Evolutionary conservation across 2,113 vertebrate genomes (phyloP).

Genomic region (Cygnus atratus): DNA sequence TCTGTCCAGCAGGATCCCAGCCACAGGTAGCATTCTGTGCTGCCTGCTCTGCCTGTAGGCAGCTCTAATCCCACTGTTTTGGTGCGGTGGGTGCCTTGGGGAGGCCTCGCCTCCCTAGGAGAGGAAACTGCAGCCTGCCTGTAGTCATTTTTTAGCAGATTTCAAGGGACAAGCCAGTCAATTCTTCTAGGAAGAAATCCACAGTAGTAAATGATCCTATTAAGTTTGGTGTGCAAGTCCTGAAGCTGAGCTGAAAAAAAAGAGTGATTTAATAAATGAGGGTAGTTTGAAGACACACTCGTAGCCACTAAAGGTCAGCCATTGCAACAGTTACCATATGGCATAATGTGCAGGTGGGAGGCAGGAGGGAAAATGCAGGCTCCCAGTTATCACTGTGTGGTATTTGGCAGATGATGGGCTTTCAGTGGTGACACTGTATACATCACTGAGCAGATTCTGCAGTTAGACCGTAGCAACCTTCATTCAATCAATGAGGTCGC

Average conservation of each 20-base stretch:
- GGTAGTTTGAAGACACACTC: not conserved
- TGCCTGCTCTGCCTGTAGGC: not conserved
- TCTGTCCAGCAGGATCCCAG: not conserved
- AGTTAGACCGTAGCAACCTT: not conserved
- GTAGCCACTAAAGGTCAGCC: not conserved
- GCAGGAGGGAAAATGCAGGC: not conserved
- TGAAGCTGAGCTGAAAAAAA: not conserved
- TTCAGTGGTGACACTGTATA: not conserved
- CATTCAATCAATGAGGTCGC: not conserved
- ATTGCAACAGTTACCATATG: not conserved
- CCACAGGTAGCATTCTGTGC: accelerated
- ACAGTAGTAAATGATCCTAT: not conserved
- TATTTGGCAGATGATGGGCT: not conserved
- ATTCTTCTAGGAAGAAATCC: not conserved
- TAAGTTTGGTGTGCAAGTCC: not conserved
- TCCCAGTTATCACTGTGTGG: not conserved
- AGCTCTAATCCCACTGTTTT: not conserved
- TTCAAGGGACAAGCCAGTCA: not conserved
- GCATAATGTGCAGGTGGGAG: not conserved
- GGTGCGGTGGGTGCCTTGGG: not conserved
- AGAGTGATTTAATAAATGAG: not conserved
- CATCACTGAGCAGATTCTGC: not conserved
- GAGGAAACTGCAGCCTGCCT: not conserved
- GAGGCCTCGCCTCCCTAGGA: not conserved
- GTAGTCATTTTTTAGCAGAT: not conserved